These are phyloP conservation scores for Nasonia longicornis DNA, from an alignment of 1,140 invertebrate genomes.

Conservation along the genomic window DNA sequence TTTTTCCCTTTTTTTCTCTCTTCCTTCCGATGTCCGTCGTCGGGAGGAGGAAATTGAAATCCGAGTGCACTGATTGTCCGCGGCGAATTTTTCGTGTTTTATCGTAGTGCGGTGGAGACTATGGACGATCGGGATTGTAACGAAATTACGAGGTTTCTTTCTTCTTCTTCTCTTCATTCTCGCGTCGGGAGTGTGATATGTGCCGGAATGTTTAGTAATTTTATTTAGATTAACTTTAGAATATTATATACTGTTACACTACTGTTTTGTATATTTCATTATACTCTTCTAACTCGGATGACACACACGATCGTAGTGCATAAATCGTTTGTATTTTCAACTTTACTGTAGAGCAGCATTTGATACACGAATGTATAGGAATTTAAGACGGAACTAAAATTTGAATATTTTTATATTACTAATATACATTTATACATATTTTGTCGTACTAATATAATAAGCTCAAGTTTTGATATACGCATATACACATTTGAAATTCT, in stretches of 20 bases:
- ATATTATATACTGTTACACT: neutral
- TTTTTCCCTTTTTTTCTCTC: too few relatives aligned
- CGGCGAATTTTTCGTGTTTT: too few relatives aligned
- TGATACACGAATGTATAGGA: neutral
- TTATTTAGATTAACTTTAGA: neutral
- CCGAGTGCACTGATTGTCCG: too few relatives aligned
- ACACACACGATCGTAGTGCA: neutral
- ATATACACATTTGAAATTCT: neutral
- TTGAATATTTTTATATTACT: neutral
- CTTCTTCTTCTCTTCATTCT: neutral
- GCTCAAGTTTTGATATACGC: neutral
- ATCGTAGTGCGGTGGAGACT: too few relatives aligned
- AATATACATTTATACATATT: neutral
- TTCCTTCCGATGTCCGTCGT: too few relatives aligned
- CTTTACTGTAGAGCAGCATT: neutral
- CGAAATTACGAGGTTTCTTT: neutral
- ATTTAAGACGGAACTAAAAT: neutral
- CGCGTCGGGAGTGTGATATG: neutral
- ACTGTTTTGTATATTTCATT: neutral
- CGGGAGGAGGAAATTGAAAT: too few relatives aligned
- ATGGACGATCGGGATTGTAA: too few relatives aligned
- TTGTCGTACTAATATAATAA: neutral
- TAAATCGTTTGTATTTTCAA: neutral
- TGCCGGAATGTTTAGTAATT: neutral
- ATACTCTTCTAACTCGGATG: neutral